phyloP scores from a whole-genome alignment of 2,113 vertebrate species.

The Diphyllodes magnificus region DNA sequence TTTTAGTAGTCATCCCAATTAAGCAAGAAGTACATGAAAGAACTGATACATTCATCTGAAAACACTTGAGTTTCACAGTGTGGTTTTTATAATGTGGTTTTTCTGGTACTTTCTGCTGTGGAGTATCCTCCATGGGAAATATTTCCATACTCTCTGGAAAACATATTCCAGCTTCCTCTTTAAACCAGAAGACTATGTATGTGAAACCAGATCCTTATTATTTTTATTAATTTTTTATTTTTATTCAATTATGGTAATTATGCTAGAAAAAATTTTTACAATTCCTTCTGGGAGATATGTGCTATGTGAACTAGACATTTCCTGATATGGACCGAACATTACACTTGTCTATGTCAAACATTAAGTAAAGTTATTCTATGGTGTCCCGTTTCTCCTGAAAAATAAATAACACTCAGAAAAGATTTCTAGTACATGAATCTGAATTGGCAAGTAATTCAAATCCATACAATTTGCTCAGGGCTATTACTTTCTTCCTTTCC shows the following conservation, averaged over 20 bases:
- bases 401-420: neutral
- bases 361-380: neutral
- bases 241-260: neutral
- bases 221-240: neutral
- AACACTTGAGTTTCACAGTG: neutral
- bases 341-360: neutral
- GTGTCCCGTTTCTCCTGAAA: neutral
- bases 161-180: neutral
- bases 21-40: neutral
- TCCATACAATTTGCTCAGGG: neutral
- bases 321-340: neutral
- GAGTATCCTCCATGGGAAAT: neutral
- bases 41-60: neutral
- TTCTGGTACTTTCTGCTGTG: neutral
- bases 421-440: neutral
- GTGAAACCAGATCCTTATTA: slow-evolving; percentile 4
- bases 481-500: neutral
- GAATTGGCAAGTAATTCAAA: neutral
- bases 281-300: neutral
- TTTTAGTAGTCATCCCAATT: neutral
- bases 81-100: neutral
- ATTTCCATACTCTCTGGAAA: neutral
- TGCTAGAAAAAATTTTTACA: neutral
- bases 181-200: neutral
- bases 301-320: neutral